phyloP scores from a whole-genome alignment of 2,113 vertebrate genomes.

The Myiozetetes cayanensis region DNA sequence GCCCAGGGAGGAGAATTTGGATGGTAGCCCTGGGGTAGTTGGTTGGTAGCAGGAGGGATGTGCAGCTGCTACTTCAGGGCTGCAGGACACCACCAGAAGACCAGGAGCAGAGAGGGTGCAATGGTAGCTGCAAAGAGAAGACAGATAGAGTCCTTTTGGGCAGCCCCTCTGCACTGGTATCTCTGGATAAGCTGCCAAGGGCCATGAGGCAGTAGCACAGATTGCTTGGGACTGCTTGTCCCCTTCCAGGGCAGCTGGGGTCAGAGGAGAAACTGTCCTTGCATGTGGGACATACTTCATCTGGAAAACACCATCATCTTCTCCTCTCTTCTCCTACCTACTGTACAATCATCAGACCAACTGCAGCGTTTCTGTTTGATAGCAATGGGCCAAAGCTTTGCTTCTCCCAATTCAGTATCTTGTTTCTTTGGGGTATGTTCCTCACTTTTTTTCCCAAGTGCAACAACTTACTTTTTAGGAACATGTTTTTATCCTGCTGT shows the following conservation, averaged over 20 bases:
- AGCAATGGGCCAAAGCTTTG: not conserved
- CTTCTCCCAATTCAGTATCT: not conserved
- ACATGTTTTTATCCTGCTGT: not conserved
- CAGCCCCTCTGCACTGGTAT: not conserved
- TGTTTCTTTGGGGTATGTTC: not conserved
- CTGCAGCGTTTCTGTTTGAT: not conserved
- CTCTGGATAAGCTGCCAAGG: not conserved
- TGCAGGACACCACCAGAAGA: not conserved
- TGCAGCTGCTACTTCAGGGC: not conserved
- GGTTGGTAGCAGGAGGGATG: not conserved
- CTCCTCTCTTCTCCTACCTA: not conserved
- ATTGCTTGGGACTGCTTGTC: not conserved
- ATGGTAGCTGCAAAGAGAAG: not conserved
- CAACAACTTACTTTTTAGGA: not conserved
- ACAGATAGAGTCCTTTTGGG: not conserved
- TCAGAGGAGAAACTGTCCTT: not conserved
- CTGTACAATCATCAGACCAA: not conserved
- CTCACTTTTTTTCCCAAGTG: not conserved
- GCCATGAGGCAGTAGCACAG: not conserved
- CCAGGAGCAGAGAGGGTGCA: not conserved
- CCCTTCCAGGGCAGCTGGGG: not conserved
- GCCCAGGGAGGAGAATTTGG: rapidly evolving
- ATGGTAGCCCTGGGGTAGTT: not conserved
- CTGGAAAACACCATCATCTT: not conserved
- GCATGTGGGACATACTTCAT: not conserved